Evolutionary conservation across 2,113 vertebrate genomes (phyloP), one percentile per base, ranked within the genome.

Genomic region (Piaya cayana): DNA sequence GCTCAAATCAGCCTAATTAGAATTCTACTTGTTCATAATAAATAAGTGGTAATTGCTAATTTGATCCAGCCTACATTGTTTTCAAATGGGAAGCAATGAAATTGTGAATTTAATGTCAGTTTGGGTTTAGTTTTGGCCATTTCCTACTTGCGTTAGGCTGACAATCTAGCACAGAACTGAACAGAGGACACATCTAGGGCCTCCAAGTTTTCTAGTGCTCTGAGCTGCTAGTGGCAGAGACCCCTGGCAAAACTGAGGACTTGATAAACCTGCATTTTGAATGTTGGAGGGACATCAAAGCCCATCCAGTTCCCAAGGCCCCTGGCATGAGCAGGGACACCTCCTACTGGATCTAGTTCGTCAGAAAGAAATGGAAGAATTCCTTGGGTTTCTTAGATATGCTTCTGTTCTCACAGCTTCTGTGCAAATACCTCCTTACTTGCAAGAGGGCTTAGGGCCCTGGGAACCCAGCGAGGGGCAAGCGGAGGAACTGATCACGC

Each of bases 391-490:
- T 88, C 8, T 74, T 7, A 77, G n/a, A 21, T 32, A 72, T 89
- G 84, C 36, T 74, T 63, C 76, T 87, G 39, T 96, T 95, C 91
- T 94, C 91, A 93, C 43, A 93, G 77, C 86, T 94, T 37, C 43
- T 76, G 91, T 80, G 91, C 95, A 97, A 97, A 95, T 70, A 69
- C 45, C 45, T 96, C 87, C 88, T 59, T 87, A 43, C 85, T 92
- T 95, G 88, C 75, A 3, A 75, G 92, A 87, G 86, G 95, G 90
- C 90, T 94, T 85, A 75, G 96, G 97, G 97, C 96, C 97, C 97
- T 98, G 97, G 97, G 97, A 98, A 97, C 97, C 36, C 96, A 95
- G 96, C 82, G 11, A 94, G 96, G 93, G 93, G 94, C 71, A 75
- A 86, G 82, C 34, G 60, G 47, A 86, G 27, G 95, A 49, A 20